These are phyloP conservation scores for Synergus laeviventris DNA, from an alignment of 2,888 invertebrate species.

Conservation along the genomic window DNA sequence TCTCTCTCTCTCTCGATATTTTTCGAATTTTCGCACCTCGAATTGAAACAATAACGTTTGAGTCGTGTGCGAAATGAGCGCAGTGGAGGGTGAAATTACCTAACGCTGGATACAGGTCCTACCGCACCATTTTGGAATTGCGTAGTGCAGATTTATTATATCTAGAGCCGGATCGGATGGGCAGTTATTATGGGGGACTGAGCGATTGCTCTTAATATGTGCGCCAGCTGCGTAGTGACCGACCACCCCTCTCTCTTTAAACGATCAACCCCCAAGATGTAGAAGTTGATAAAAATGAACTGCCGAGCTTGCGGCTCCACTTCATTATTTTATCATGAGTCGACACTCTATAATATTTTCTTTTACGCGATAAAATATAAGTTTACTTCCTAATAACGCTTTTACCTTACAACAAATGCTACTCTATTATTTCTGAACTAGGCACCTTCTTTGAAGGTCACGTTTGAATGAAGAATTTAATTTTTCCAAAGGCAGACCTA, in stretches of 20 bases:
- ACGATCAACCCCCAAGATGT: slow-evolving; percentile 24
- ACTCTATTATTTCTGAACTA: neutral
- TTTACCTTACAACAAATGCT: neutral
- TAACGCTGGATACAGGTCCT: slow-evolving; percentile 18
- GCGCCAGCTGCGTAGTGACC: slow-evolving; percentile 63
- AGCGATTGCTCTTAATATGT: slow-evolving; percentile 73
- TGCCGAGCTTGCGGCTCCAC: neutral
- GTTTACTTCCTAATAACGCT: neutral
- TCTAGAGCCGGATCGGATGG: slow-evolving; percentile 61
- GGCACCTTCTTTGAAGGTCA: too few species aligned
- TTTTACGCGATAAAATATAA: slow-evolving; percentile 14
- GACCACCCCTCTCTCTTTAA: neutral
- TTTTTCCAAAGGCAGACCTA: neutral
- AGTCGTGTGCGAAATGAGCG: slow-evolving; percentile 20
- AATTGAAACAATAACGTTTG: slow-evolving; percentile 8
- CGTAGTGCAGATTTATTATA: slow-evolving; percentile 54
- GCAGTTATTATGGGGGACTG: slow-evolving; percentile 70
- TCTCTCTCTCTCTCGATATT: neutral
- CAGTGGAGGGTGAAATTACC: neutral
- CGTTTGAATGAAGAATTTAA: too few species aligned
- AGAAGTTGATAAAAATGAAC: slow-evolving; percentile 32
- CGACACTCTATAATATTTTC: slow-evolving; percentile 8
- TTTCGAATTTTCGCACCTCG: slow-evolving; percentile 18
- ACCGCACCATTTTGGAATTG: slow-evolving; percentile 46
- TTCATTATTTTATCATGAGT: slow-evolving; percentile 25